Percentiles rank a stretch among this genome's conserved stretches.
phyloP scores from a whole-genome alignment of 1,140 invertebrate species.

The Coelopa frigida region DNA sequence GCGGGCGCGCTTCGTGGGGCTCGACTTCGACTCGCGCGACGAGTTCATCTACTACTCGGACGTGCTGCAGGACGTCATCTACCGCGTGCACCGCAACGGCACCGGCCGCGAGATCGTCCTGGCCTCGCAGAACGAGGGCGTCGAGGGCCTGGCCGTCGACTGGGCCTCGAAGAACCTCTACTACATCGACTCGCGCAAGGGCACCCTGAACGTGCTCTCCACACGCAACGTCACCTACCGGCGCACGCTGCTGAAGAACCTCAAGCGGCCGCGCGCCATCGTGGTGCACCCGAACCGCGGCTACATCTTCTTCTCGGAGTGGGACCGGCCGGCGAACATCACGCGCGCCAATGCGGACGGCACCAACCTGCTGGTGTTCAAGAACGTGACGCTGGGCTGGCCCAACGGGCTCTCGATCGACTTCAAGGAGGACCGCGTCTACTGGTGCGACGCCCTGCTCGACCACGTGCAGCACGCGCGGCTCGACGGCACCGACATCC shows the following conservation, averaged over 20 bases:
- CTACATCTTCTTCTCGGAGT: constrained; percentile 91
- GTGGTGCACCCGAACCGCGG: constrained; percentile 94
- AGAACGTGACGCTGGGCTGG: constrained; percentile 89
- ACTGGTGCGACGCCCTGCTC: constrained; percentile 91
- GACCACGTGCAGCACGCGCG: constrained; percentile 95
- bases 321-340: constrained; percentile 93
- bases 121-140: constrained; percentile 93
- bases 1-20: constrained; percentile 89
- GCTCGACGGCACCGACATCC: constrained; percentile 87
- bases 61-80: constrained; percentile 94
- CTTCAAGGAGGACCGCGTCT: constrained; percentile 75
- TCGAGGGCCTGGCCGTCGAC: constrained; percentile 94
- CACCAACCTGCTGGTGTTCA: constrained; percentile 76
- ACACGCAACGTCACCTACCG: constrained; percentile 77
- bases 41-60: constrained; percentile 95
- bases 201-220: constrained; percentile 88
- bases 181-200: constrained; percentile 94
- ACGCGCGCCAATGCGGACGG: constrained; percentile 86
- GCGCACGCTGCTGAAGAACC: constrained; percentile 75
- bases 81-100: constrained; percentile 81
- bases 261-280: constrained; percentile 88
- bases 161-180: constrained; percentile 97
- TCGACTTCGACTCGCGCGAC: constrained; percentile 90
- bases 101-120: constrained; percentile 85
- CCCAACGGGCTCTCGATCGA: constrained; percentile 93